Base-by-base conservation (phyloP, 2,113 vertebrate genomes). In the Thinocorus orbignyianus region DNA sequence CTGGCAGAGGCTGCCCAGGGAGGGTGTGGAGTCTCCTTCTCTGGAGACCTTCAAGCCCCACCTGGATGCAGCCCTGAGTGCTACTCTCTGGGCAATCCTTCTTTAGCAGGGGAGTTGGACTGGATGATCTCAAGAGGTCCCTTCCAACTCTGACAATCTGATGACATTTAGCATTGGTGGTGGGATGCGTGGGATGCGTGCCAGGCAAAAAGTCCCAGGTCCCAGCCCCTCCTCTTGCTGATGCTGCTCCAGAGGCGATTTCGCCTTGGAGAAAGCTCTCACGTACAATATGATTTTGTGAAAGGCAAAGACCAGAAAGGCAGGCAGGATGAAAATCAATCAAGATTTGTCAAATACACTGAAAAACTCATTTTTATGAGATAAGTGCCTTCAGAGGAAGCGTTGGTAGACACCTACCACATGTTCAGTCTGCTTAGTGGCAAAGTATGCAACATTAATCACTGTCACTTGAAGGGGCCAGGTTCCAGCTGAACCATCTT, bases 381-480 rank as follows among this genome's bases (percentile, higher is more conserved):
- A 60, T 52, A 94, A 91, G 66, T 76, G 84, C 90, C 90, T 96
- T 95, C 92, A 82, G 70, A 97, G 60, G 81, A 92, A 94, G 48
- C 15, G 0, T 58, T 61, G 84, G 87, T 72, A 76, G 93, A 87
- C 91, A 93, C 84, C 94, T 61, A 89, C 84, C 78, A 84, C 80
- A 68, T 82, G 90, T 85, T 94, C 90, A 91, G 65, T 70, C 84
- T 81, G 70, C 84, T 97, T 68, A 90, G 88, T 72, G 66, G 93
- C 88, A 68, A 68, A 87, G 88, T 6, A 31, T 35, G 61, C 65
- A 48, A 30, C 81, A 78, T 90, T 90, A 65, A 95, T 96, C 95
- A 88, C 83, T 92, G 94, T 60, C 91, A 83, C 91, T 89, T 73
- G 65, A 35, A 74, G 69, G 64, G 65, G 19, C 33, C 0, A 0